Conservation (phyloP, 2,888 invertebrate species). For the Chironomus tentans region DNA sequence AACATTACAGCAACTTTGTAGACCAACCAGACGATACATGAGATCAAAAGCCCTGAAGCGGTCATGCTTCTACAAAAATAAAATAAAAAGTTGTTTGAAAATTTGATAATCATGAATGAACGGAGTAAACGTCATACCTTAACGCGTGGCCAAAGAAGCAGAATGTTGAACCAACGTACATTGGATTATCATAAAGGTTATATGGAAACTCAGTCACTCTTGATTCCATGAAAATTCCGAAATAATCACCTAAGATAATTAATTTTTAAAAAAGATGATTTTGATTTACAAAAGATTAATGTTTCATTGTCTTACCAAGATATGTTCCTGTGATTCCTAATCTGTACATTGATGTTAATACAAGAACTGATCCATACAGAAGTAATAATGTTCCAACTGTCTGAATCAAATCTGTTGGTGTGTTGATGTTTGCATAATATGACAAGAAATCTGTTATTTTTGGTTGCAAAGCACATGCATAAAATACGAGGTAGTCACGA, state of each 20-base stretch:
- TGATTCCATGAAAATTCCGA: slow-evolving; percentile 31
- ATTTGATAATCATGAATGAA: too few relatives aligned
- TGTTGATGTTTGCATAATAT: not conserved
- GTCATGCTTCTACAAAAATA: not conserved
- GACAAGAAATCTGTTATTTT: not conserved
- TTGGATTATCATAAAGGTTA: slow-evolving; percentile 30
- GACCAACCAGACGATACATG: not conserved
- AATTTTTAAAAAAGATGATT: too few relatives aligned
- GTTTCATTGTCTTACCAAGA: slow-evolving; percentile 25
- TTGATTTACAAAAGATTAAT: too few relatives aligned
- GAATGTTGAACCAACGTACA: slow-evolving; percentile 31
- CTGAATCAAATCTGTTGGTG: not conserved
- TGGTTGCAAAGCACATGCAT: not conserved
- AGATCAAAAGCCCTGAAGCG: not conserved
- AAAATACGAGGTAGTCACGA: slow-evolving; percentile 1
- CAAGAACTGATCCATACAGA: slow-evolving; percentile 28
- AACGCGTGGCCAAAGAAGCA: slow-evolving; percentile 30
- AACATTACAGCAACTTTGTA: not conserved
- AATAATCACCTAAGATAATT: slow-evolving; percentile 28
- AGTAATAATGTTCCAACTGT: not conserved
- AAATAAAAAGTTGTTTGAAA: not conserved
- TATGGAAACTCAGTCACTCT: slow-evolving; percentile 31
- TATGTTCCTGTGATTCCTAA: slow-evolving; percentile 31
- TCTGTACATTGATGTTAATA: slow-evolving; percentile 30
- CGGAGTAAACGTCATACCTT: not conserved